A percentile compares a stretch with the other conserved stretches of the same genome.
These are phyloP conservation scores for Stichopus chloronotus DNA, from an alignment of 35 echinoderm and acorn worm genomes.

Conservation along the genomic window DNA sequence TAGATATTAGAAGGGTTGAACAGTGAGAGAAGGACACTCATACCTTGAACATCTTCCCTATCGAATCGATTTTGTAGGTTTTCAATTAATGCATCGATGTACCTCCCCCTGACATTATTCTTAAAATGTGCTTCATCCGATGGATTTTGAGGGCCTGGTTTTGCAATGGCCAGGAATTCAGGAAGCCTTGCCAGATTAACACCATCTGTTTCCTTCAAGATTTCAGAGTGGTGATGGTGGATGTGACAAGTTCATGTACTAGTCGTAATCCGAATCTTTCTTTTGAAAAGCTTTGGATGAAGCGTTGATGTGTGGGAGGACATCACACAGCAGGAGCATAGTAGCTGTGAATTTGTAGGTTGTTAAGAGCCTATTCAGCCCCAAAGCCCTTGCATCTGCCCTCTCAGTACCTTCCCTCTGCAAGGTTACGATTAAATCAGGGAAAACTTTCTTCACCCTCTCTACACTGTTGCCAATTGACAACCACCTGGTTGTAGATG, in stretches of 20 bases:
- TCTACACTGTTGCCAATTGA: slow-evolving; percentile 32
- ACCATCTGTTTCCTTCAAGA: slow-evolving; percentile 28
- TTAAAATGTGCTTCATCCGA: slow-evolving; percentile 46
- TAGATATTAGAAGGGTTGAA: slow-evolving; percentile 41
- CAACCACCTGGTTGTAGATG: slow-evolving; percentile 62
- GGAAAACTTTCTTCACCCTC: slow-evolving; percentile 54
- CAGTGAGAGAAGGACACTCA: slow-evolving; percentile 31
- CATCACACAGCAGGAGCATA: slow-evolving; percentile 59
- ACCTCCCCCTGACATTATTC: slow-evolving; percentile 42
- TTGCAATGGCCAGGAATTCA: slow-evolving; percentile 44
- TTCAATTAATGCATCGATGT: slow-evolving; percentile 37
- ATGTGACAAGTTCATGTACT: slow-evolving; percentile 41
- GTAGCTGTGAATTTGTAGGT: slow-evolving; percentile 49
- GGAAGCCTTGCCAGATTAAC: slow-evolving; percentile 56
- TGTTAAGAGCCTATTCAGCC: slow-evolving; percentile 27
- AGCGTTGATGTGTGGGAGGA: slow-evolving; percentile 54
- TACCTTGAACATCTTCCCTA: slow-evolving; percentile 37
- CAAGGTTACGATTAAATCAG: slow-evolving; percentile 35
- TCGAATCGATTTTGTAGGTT: slow-evolving; percentile 55
- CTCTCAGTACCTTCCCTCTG: slow-evolving; percentile 51
- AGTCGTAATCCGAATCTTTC: slow-evolving; percentile 40
- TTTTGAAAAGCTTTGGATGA: slow-evolving; percentile 57
- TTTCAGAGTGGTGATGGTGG: slow-evolving; percentile 49
- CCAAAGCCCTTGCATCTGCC: slow-evolving; percentile 50
- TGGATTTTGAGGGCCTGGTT: slow-evolving; percentile 55